A percentile compares a stretch with the other conserved stretches of the same genome.
phyloP scores from a whole-genome alignment of 2,113 vertebrate species.

The Pseudopodoces humilis region DNA sequence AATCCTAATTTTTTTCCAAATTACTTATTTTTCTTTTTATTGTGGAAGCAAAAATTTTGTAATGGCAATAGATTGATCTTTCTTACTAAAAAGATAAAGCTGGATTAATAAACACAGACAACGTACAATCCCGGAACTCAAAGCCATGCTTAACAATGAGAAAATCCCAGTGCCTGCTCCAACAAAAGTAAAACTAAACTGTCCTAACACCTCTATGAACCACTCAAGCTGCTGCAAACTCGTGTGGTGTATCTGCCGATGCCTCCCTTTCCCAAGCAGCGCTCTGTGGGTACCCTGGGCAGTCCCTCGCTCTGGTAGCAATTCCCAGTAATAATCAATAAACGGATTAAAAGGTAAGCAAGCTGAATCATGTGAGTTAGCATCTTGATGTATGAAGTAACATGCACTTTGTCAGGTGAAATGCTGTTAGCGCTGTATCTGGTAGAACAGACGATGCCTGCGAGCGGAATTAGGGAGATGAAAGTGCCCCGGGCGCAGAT shows the following conservation, averaged over 20 bases:
- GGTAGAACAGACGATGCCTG: not conserved
- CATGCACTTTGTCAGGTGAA: constrained; percentile 1
- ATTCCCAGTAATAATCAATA: constrained; percentile 13
- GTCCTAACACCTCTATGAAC: not conserved
- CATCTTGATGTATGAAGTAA: not conserved
- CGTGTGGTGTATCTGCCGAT: fast-evolving
- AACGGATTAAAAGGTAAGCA: not conserved
- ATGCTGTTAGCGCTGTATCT: not conserved
- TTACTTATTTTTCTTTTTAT: not conserved
- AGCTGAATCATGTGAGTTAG: not conserved
- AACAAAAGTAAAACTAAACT: not conserved
- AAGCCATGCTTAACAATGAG: not conserved
- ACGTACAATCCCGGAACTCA: fast-evolving
- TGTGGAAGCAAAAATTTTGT: not conserved
- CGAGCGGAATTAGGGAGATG: not conserved
- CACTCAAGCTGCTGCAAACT: not conserved
- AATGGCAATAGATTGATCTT: not conserved
- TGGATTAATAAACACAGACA: not conserved
- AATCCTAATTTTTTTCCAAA: not conserved
- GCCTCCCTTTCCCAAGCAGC: not conserved
- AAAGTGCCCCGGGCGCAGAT: not conserved
- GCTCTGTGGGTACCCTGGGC: not conserved
- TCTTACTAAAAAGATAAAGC: not conserved
- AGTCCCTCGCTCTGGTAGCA: not conserved
- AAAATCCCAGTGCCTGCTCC: not conserved